phyloP scores from a whole-genome alignment of 2,113 vertebrate genomes.

The Albula goreensis region DNA sequence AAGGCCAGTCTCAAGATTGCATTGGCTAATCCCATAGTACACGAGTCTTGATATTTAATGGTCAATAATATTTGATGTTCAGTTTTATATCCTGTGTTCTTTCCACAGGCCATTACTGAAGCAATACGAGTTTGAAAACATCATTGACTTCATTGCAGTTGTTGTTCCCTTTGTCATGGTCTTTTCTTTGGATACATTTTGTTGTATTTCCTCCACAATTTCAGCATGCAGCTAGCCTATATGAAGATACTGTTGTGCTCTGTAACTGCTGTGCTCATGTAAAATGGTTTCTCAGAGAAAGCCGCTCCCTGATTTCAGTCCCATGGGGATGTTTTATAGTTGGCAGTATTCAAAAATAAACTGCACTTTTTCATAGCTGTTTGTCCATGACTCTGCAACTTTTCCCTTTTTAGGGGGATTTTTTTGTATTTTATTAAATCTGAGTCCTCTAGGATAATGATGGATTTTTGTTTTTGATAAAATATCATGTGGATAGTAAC shows the following conservation, averaged over 20 bases:
- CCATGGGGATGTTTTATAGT: constrained; percentile 37
- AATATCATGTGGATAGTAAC: not conserved
- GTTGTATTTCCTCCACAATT: not conserved
- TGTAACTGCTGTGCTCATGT: constrained; percentile 1
- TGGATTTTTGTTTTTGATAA: not conserved
- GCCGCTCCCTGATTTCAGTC: constrained; percentile 17
- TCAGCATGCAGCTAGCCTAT: not conserved
- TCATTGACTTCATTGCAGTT: not conserved
- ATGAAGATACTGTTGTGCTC: not conserved
- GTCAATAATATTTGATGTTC: constrained; percentile 7
- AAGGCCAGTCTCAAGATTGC: too few species aligned
- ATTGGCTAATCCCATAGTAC: not conserved
- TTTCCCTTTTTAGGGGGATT: not conserved
- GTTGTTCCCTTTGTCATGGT: not conserved
- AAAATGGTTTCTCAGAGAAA: not conserved
- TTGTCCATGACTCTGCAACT: constrained; percentile 20
- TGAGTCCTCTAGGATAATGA: not conserved
- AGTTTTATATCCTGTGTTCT: constrained; percentile 16
- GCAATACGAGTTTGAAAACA: not conserved
- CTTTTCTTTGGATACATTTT: not conserved
- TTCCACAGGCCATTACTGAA: constrained; percentile 68
- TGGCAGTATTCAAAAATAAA: constrained; percentile 45
- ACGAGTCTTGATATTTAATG: not conserved
- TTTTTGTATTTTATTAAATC: not conserved
- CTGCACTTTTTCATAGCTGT: constrained; percentile 32